Evolutionary conservation across 2,797 vertebrate species (phyloP), one percentile per base, ranked within the genome.

Genomic region (Smutsia temminckii): DNA sequence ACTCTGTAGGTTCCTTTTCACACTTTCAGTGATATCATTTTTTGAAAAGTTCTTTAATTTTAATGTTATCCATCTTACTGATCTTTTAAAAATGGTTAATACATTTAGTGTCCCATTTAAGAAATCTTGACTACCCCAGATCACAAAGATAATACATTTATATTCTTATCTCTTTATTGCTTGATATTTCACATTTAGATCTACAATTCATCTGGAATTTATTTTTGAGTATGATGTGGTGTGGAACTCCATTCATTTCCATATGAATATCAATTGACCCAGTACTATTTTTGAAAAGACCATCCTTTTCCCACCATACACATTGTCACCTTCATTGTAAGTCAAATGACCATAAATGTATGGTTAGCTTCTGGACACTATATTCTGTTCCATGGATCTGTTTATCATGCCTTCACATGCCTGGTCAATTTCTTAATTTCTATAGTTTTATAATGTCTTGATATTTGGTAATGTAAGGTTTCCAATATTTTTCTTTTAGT

Each of bases 101-200:
- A 61, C 18, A 83, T 77, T 95, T 85, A 66, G 29, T 34, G 10
- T 83, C 9, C 9, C 51, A 59, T 89, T 89, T 59, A 59, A 85
- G 59, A 66, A 71, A 37, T 51, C 40, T 85, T 46, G 13, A 49
- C 55, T 74, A 79, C 13, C 8, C 34, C 46, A 80, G 51, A 69
- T 80, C 79, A 55, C 92, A 64, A 92, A 94, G 51, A 78, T 40
- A 61, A 42, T 61, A 25, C 42, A 66, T 89, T 64, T 68, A 27
- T 68, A n/a, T 80, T 40, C 8, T 86, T 32, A 77, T 86, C 21
- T 94, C 46, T 69, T 92, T 72, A 71, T 49, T 74, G 46, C 55
- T 87, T 90, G 75, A 75, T 8, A 64, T 85, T 64, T 85, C 71
- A 89, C n/a, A 34, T 93, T 86, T 81, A 69, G 57, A 69, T 77